Percentiles rank a stretch among this genome's conserved stretches.
Conservation (phyloP, 2,888 invertebrate species). For the Zelleria hepariella region DNA sequence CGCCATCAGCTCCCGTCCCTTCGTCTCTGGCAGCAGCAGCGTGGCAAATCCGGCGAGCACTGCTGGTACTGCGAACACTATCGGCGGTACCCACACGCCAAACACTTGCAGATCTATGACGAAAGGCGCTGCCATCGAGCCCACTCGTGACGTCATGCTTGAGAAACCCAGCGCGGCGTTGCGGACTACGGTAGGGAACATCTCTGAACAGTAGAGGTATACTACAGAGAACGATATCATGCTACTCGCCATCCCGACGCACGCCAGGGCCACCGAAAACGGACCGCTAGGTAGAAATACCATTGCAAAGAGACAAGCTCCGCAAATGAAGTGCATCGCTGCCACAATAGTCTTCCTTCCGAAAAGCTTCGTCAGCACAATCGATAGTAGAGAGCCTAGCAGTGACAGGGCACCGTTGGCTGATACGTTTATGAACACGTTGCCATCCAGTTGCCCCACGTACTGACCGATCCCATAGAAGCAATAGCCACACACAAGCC, state of each 20-base stretch:
- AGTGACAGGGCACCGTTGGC: slow-evolving; percentile 77
- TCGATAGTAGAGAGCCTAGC: slow-evolving; percentile 72
- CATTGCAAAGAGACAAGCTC: slow-evolving; percentile 73
- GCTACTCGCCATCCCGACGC: slow-evolving; percentile 82
- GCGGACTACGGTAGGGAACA: slow-evolving; percentile 90
- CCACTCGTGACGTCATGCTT: slow-evolving; percentile 89
- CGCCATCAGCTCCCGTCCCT: slow-evolving; percentile 81
- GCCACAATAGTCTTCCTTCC: slow-evolving; percentile 78
- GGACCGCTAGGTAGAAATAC: slow-evolving; percentile 60
- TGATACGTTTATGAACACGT: slow-evolving; percentile 81
- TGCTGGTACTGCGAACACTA: slow-evolving; percentile 79
- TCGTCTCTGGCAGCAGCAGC: slow-evolving; percentile 83
- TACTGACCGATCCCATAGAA: slow-evolving; percentile 76
- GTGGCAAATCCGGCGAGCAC: slow-evolving; percentile 69
- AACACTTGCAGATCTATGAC: slow-evolving; percentile 74
- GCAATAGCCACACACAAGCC: slow-evolving; percentile 84
- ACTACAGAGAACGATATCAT: slow-evolving; percentile 88
- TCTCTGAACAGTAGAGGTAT: slow-evolving; percentile 88
- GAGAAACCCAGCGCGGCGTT: slow-evolving; percentile 90
- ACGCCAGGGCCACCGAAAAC: slow-evolving; percentile 73
- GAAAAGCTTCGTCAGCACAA: slow-evolving; percentile 74
- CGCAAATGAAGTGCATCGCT: slow-evolving; percentile 73
- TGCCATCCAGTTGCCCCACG: slow-evolving; percentile 12
- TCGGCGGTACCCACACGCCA: slow-evolving; percentile 75
- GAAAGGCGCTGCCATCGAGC: slow-evolving; percentile 89